Base-by-base conservation (phyloP, 1,140 invertebrate genomes). In the Polyergus mexicanus region DNA sequence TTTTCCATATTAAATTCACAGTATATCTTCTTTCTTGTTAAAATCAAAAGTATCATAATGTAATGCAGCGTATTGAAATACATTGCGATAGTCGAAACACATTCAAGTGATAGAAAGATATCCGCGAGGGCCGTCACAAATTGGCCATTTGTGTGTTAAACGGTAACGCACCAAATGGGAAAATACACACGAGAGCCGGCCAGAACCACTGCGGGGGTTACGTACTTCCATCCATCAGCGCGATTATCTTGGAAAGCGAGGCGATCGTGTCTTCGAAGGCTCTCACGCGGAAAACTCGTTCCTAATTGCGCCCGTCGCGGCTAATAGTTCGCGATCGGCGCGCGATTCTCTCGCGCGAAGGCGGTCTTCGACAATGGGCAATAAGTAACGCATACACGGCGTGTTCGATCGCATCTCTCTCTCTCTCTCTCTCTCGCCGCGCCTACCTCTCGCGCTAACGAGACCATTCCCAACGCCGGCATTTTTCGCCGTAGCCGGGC, bases 371-470 rank as follows among this genome's bases (percentile, higher is more conserved):
- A 91, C 89, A 91, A 91, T 91, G 74, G 89, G 87, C 89, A 88
- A 91, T 91, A 91, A 91, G 84, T 90, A 91, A 91, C 84, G 60
- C 71, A 84, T 85, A 78, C 86, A 44, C 54, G 51, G n/a, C 38
- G 78, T 32, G 32, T 35, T 69, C 78, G 78, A 90, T 87, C 86
- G 86, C 86, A 91, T 91, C 87, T 51, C 44, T 44, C 41, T 44
- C 38, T 38, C 38, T 38, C 38, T 38, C 38, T 38, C 41, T 44
- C 41, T 47, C 47, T 90, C 74, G 65, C 44, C 32, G 51, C 81
- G 69, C 62, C 69, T 76, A 87, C 86, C 56, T 74, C 54, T 74
- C 54, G 60, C 60, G 60, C 75, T 90, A 91, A 91, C 89, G 87
- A 88, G 89, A 88, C 89, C 86, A 68, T 89, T 90, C 83, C 54